phyloP scores from a whole-genome alignment of 2,888 invertebrate species.

The Ametastegia equiseti region DNA sequence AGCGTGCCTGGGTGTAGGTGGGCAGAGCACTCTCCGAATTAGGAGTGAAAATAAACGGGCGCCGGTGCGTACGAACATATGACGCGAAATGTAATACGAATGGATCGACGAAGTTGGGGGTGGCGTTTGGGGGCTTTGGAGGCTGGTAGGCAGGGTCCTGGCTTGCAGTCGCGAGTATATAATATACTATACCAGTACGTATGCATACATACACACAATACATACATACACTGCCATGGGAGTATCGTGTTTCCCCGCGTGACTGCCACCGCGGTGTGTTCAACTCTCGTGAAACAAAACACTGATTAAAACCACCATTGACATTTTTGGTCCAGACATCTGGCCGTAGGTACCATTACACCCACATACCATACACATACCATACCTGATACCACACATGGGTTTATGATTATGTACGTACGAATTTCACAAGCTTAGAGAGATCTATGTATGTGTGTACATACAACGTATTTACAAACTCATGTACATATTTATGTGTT shows the following conservation, averaged over 20 bases:
- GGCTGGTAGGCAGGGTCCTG: background rate
- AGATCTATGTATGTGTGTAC: too few species aligned
- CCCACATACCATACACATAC: background rate
- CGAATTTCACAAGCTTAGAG: too few species aligned
- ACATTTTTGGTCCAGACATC: slow-evolving; percentile 55
- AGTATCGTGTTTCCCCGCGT: slow-evolving; percentile 37
- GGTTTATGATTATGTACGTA: too few species aligned
- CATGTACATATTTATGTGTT: too few species aligned
- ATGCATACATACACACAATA: too few species aligned
- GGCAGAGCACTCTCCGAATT: slow-evolving; percentile 33
- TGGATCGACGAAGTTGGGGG: slow-evolving; percentile 16
- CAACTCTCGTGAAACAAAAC: slow-evolving; percentile 55
- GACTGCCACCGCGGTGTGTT: background rate
- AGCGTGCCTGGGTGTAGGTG: background rate
- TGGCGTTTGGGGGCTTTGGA: too few species aligned
- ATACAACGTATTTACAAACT: too few species aligned
- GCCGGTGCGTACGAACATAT: slow-evolving; percentile 38
- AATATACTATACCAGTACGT: background rate
- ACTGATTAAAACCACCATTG: slow-evolving; percentile 58
- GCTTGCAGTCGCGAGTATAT: slow-evolving; percentile 18
- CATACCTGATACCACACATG: too few species aligned
- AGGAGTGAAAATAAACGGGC: slow-evolving; percentile 39
- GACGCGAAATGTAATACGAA: slow-evolving; percentile 46
- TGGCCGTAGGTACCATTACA: slow-evolving; percentile 45
- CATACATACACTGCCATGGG: background rate